Evolutionary conservation across 2,888 invertebrate species (phyloP).

Genomic region (Cheilosia soror): DNA sequence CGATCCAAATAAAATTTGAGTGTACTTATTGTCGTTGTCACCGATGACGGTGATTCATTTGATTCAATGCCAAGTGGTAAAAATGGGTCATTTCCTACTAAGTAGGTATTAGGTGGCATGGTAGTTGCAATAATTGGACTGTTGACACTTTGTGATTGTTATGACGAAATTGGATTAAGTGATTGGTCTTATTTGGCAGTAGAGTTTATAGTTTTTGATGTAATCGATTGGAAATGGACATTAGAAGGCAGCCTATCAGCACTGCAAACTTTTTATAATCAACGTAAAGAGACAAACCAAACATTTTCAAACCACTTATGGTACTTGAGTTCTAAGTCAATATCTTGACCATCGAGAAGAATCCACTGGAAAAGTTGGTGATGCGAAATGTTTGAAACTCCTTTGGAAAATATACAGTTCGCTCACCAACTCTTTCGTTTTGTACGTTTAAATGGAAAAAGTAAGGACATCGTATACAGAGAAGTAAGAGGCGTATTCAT

Average conservation of each 20-base stretch:
- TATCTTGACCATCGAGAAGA: no score
- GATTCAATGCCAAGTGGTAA: constrained; percentile 71
- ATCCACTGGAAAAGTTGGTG: no score
- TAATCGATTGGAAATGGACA: not conserved
- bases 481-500: no score
- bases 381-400: not conserved
- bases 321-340: no score
- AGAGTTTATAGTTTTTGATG: not conserved
- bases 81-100: constrained; percentile 68
- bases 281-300: no score
- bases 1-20: constrained; percentile 32
- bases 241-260: not conserved
- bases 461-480: no score
- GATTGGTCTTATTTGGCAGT: not conserved
- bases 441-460: not conserved
- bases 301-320: no score
- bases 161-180: constrained; percentile 39
- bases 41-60: constrained; percentile 55
- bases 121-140: constrained; percentile 12
- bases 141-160: constrained; percentile 14
- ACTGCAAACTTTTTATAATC: not conserved
- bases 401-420: constrained; percentile 14
- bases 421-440: constrained; percentile 38
- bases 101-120: constrained; percentile 1
- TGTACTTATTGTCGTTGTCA: constrained; percentile 28